phyloP scores from a whole-genome alignment of 1,140 invertebrate species.

The Rhopalosiphum maidis region DNA sequence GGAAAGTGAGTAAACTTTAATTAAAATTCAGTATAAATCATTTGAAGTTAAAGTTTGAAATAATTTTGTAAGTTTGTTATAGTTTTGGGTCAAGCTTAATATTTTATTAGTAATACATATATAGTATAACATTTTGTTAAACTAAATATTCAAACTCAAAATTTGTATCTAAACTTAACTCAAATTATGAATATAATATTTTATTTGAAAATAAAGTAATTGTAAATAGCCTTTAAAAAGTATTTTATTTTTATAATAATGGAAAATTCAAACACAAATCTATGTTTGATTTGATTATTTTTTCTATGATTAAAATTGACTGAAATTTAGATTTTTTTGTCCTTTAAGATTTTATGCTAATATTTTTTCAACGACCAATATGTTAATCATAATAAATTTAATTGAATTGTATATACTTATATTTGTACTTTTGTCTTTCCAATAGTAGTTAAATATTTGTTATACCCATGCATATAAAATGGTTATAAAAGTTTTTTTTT shows the following conservation, averaged over 20 bases:
- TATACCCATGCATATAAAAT: too few species aligned
- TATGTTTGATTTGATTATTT: too few species aligned
- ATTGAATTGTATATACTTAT: too few species aligned
- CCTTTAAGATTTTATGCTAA: too few species aligned
- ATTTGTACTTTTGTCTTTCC: too few species aligned
- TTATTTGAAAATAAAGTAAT: background rate
- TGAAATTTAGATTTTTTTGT: background rate
- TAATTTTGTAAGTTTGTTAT: background rate
- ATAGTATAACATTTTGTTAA: background rate
- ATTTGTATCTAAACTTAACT: background rate
- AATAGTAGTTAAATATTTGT: too few species aligned
- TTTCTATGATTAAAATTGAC: background rate
- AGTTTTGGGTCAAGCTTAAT: background rate
- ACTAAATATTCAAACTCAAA: background rate
- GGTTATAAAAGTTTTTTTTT: too few species aligned
- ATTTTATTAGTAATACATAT: background rate
- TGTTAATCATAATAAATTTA: too few species aligned
- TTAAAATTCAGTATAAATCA: background rate
- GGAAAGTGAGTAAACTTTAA: constrained; percentile 67
- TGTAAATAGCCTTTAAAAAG: background rate
- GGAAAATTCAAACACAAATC: background rate
- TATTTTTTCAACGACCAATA: too few species aligned
- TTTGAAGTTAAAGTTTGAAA: background rate
- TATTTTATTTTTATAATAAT: too few species aligned
- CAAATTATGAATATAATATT: background rate